Evolutionary conservation across 2,797 vertebrate species (phyloP), one percentile per base, ranked within the genome.

Genomic region (Serranus cabrilla): DNA sequence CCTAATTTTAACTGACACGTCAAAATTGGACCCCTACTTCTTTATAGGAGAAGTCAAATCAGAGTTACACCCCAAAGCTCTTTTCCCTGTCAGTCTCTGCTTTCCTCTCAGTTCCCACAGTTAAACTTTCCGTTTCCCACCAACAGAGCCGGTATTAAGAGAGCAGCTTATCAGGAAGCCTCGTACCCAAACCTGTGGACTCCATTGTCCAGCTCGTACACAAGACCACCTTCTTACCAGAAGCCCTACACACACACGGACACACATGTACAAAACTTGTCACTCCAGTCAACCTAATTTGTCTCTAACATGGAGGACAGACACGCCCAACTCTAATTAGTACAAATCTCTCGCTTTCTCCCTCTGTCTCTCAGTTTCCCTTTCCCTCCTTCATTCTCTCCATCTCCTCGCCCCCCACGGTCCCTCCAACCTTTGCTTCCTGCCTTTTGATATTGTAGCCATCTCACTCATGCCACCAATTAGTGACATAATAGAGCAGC

Each of bases 391-490:
- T 81, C 74, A 69, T 75, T 89, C 82, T 73, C 80, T 87, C 85
- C 75, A 83, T 66, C 88, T 71, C 72, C 42, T 65, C 66, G 18
- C 34, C 34, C 59, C 64, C 76, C 34, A 45, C 50, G 37, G 11
- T 77, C 73, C 74, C 74, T 73, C 64, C 78, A 77, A 75, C 76
- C 62, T 90, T 87, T 78, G 72, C 87, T 90, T 91, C 91, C 91
- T 92, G 91, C 80, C 90, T 93, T 93, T 93, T 91, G 87, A 93
- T 91, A 88, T 86, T 68, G 83, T 83, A 83, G 86, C 84, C 85
- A 83, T 90, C 88, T 84, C 78, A 85, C 89, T 90, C 92, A 90
- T 87, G 87, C 90, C 91, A 91, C 92, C 92, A 94, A 94, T 94
- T 93, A 94, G 86, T 11, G 42, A 78, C 82, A 93, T 90, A 93